These are phyloP conservation scores for Synanthedon formicaeformis DNA, from an alignment of 2,888 invertebrate species.

Conservation along the genomic window DNA sequence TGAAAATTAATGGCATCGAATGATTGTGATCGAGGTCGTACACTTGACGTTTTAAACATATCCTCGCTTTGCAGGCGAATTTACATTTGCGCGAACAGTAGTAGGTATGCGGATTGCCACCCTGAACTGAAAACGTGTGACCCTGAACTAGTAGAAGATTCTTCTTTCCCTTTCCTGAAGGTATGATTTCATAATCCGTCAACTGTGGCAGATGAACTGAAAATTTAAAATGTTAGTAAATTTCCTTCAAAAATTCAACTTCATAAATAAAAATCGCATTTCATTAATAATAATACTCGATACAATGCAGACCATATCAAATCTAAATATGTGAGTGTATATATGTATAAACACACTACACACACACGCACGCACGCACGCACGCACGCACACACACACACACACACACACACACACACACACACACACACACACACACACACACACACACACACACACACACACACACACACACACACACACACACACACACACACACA, in stretches of 20 bases:
- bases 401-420: too few relatives aligned
- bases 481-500: too few relatives aligned
- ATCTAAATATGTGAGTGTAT: too few relatives aligned
- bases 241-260: too few relatives aligned
- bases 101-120: slow-evolving; percentile 15
- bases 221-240: not conserved
- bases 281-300: too few relatives aligned
- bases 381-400: too few relatives aligned
- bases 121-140: slow-evolving; percentile 23
- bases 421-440: too few relatives aligned
- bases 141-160: slow-evolving; percentile 19
- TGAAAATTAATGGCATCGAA: not conserved
- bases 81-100: slow-evolving; percentile 25
- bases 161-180: slow-evolving; percentile 16
- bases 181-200: slow-evolving; percentile 16
- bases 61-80: slow-evolving; percentile 13
- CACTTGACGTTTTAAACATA: not conserved
- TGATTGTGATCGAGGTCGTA: not conserved
- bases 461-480: too few relatives aligned
- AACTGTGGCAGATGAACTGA: not conserved
- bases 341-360: too few relatives aligned
- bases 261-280: not conserved
- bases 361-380: too few relatives aligned
- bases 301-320: too few relatives aligned
- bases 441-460: too few relatives aligned